A percentile compares a stretch with the other conserved stretches of the same genome.
phyloP scores from a whole-genome alignment of 2,888 invertebrate genomes.

The Microctonus aethiopoides region DNA sequence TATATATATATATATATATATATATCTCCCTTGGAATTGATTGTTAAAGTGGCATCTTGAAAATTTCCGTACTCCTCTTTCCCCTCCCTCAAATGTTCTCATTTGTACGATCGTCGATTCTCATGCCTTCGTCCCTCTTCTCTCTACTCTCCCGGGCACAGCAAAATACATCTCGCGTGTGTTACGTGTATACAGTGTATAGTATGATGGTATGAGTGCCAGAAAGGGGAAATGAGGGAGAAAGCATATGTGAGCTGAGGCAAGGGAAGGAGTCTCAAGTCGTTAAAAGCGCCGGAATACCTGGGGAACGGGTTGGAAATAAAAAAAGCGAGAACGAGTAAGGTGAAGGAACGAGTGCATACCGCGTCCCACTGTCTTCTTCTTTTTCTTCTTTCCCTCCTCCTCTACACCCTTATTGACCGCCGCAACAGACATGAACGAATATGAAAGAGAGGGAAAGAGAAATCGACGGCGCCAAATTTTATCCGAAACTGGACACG shows the following conservation, averaged over 20 bases:
- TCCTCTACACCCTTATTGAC: neutral
- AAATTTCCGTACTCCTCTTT: neutral
- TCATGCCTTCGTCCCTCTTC: slow-evolving; percentile 30
- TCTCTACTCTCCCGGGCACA: slow-evolving; percentile 8
- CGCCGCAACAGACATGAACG: neutral
- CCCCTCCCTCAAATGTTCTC: neutral
- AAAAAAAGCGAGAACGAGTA: slow-evolving; percentile 35
- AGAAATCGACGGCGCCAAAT: slow-evolving; percentile 43
- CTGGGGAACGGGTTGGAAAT: slow-evolving; percentile 56
- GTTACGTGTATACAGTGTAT: neutral
- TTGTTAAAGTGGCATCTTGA: too few species aligned
- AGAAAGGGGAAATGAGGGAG: neutral
- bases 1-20: too few species aligned
- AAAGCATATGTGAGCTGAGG: neutral
- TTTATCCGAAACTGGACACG: slow-evolving; percentile 51
- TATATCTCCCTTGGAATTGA: too few species aligned
- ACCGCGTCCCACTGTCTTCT: slow-evolving; percentile 15
- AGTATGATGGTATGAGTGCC: neutral
- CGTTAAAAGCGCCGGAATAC: slow-evolving; percentile 58
- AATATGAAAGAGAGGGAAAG: slow-evolving; percentile 12
- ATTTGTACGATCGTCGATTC: slow-evolving; percentile 8
- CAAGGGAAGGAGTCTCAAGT: slow-evolving; percentile 39
- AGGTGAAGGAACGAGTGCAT: slow-evolving; percentile 61
- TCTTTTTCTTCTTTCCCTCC: slow-evolving; percentile 9
- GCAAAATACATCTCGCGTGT: slow-evolving; percentile 18